These are phyloP conservation scores for Macrocentrus cingulum DNA, from an alignment of 1,140 invertebrate species.

Conservation along the genomic window DNA sequence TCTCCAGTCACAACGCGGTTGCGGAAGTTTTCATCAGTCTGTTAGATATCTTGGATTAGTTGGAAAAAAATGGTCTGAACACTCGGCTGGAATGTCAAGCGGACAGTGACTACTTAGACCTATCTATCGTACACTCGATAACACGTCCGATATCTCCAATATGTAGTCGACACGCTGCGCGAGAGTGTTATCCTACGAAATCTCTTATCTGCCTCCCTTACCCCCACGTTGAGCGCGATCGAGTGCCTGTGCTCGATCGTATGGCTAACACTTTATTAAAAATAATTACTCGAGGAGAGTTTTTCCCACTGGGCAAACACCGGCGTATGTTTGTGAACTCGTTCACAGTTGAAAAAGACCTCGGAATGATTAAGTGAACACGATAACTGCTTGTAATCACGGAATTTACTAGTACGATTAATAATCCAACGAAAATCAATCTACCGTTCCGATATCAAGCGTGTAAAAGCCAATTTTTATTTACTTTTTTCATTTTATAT, in stretches of 20 bases:
- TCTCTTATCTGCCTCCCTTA: slow-evolving; percentile 27
- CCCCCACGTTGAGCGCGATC: not conserved
- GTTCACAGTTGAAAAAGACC: not conserved
- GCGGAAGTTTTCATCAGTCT: too few species aligned
- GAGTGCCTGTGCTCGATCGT: not conserved
- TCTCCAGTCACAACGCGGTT: too few species aligned
- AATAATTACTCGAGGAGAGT: not conserved
- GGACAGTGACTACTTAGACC: slow-evolving; percentile 4
- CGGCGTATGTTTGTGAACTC: not conserved
- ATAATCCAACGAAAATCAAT: too few species aligned
- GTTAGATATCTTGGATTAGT: too few species aligned
- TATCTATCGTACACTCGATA: slow-evolving; percentile 21
- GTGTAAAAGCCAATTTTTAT: too few species aligned
- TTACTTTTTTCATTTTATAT: too few species aligned
- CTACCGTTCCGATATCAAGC: too few species aligned
- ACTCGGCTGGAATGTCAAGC: not conserved
- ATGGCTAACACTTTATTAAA: not conserved
- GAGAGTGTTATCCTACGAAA: slow-evolving; percentile 25
- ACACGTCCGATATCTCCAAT: slow-evolving; percentile 25
- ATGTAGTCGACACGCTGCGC: slow-evolving; percentile 14
- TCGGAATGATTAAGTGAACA: not conserved
- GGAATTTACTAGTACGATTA: too few species aligned
- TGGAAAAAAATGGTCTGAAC: too few species aligned
- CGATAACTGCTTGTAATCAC: too few species aligned
- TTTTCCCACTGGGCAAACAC: not conserved